Evolutionary conservation across 2,888 invertebrate genomes (phyloP).

Genomic region (Drosophila meridionalis): DNA sequence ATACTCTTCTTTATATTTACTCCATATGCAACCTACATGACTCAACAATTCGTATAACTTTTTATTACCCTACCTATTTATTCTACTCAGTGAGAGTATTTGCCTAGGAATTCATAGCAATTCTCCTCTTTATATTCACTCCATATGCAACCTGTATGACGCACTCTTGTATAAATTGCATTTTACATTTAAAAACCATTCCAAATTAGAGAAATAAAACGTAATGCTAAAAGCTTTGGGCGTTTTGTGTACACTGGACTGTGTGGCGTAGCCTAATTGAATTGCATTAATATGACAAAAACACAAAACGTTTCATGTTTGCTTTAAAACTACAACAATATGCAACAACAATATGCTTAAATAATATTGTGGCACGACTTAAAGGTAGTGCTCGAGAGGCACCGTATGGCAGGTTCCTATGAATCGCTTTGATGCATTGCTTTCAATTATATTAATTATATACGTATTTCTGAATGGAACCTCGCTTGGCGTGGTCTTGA

Average conservation of each 20-base stretch:
- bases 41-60: too few species aligned
- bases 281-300: constrained; percentile 1
- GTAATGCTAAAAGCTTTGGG: too few species aligned
- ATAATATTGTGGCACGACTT: not conserved
- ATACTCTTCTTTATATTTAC: not conserved
- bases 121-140: not conserved
- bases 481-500: constrained; percentile 47
- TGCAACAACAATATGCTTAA: not conserved
- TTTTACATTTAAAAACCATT: not conserved
- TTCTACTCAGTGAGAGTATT: not conserved
- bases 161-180: not conserved
- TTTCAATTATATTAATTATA: constrained; percentile 3
- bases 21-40: not conserved
- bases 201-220: not conserved
- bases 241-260: not conserved
- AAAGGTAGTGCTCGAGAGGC: not conserved
- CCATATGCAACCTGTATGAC: not conserved
- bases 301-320: not conserved
- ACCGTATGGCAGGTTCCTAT: not conserved
- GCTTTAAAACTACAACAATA: not conserved
- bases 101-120: not conserved
- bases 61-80: not conserved
- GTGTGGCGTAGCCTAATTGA: not conserved
- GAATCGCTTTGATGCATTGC: not conserved
- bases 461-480: constrained; percentile 13